Evolutionary conservation across 2,797 vertebrate species (phyloP).

Genomic region (Tiaroga cobitis): DNA sequence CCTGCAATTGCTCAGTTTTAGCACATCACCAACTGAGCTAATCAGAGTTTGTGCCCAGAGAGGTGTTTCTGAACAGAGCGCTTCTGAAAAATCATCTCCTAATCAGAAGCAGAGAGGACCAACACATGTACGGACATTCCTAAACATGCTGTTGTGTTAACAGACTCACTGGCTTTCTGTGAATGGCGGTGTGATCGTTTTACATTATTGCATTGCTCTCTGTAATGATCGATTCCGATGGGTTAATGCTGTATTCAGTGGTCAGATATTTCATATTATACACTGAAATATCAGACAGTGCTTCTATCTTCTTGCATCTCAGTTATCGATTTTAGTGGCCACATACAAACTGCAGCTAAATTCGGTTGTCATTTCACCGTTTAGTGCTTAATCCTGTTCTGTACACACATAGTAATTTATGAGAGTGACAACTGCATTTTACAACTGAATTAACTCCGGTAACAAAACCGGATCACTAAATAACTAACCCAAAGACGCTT

Average conservation of each 20-base stretch:
- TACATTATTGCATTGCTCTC: background rate
- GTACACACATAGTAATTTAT: background rate
- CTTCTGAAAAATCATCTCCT: conserved; percentile 36
- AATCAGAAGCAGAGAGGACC: conserved; percentile 30
- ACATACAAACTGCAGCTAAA: background rate
- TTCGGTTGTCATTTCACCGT: background rate
- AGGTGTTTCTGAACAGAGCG: conserved; percentile 34
- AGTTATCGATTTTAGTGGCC: background rate
- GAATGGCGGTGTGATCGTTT: background rate
- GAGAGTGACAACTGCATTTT: background rate
- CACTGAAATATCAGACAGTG: background rate
- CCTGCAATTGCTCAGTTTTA: conserved; percentile 38
- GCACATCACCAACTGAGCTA: conserved; percentile 38
- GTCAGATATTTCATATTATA: too few species aligned
- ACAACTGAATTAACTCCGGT: background rate
- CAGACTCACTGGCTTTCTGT: background rate
- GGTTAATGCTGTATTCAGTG: background rate
- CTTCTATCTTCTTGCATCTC: too few species aligned
- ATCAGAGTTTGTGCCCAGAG: conserved; percentile 29
- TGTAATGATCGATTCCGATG: background rate
- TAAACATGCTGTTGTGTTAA: conserved; percentile 20
- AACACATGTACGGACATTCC: conserved; percentile 26
- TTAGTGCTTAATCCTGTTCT: background rate
- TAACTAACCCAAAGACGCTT: background rate
- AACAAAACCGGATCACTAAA: background rate